Percentiles rank a stretch among this genome's conserved stretches.
These are phyloP conservation scores for Dasyurus viverrinus DNA, from an alignment of 2,113 vertebrate species.

Conservation along the genomic window DNA sequence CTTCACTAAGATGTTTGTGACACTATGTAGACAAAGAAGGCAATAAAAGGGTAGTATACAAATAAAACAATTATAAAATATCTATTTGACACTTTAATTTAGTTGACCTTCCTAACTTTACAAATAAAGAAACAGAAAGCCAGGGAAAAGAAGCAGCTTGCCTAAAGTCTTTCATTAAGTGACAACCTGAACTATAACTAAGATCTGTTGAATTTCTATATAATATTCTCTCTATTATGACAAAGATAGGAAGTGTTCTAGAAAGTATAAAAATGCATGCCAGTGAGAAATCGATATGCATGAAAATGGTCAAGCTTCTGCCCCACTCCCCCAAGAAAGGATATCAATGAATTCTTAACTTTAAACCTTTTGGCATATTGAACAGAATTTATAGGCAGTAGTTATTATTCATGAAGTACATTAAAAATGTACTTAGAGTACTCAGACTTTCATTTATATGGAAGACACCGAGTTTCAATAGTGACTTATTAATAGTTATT, in stretches of 20 bases:
- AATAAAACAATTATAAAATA: not conserved
- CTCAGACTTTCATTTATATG: conserved; percentile 48
- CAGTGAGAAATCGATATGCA: not conserved
- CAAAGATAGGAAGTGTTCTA: not conserved
- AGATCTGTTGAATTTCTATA: not conserved
- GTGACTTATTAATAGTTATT: conserved; percentile 19
- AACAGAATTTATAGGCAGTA: conserved; percentile 27
- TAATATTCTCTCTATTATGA: not conserved
- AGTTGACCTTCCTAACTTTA: not conserved
- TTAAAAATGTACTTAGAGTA: conserved; percentile 52
- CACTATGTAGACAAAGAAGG: not conserved
- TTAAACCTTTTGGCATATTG: conserved; percentile 10
- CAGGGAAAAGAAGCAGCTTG: not conserved
- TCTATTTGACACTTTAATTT: not conserved
- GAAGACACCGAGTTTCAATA: conserved; percentile 19
- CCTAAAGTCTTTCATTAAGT: not conserved
- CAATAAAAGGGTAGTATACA: not conserved
- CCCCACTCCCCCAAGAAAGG: conserved; percentile 19
- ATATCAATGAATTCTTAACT: conserved; percentile 3
- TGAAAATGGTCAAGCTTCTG: not conserved
- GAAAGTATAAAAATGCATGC: not conserved
- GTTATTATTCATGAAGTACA: conserved; percentile 38
- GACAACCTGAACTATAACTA: not conserved
- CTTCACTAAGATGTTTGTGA: not conserved
- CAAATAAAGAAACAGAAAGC: not conserved